Percentiles rank a stretch among this genome's conserved stretches.
These are phyloP conservation scores for Epinephelus fuscoguttatus DNA, from an alignment of 2,113 vertebrate species.

Conservation along the genomic window DNA sequence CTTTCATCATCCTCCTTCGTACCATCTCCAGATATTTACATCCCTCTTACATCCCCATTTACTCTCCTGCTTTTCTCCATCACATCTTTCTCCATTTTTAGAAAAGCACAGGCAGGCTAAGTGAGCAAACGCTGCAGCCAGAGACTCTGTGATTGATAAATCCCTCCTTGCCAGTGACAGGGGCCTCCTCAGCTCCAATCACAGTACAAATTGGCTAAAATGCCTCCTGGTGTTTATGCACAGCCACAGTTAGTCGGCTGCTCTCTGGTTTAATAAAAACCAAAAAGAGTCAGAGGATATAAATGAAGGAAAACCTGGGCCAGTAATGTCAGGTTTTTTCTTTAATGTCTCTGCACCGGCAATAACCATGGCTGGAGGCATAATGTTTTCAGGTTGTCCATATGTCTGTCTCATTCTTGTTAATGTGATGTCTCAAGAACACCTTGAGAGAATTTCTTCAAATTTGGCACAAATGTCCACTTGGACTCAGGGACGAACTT, in stretches of 20 bases:
- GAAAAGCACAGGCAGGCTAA: not conserved
- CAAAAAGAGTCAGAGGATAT: constrained; percentile 8
- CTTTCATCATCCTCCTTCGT: constrained; percentile 13
- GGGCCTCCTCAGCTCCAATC: constrained; percentile 64
- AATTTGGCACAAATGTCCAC: too few relatives aligned
- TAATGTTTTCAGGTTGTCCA: too few relatives aligned
- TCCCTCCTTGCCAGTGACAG: constrained; percentile 65
- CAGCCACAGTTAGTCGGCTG: constrained; percentile 20
- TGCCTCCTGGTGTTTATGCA: constrained; percentile 66
- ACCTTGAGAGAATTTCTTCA: too few relatives aligned
- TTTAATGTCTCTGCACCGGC: too few relatives aligned
- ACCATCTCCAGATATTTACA: constrained; percentile 25
- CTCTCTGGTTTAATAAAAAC: constrained; percentile 26
- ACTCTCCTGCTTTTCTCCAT: constrained; percentile 31
- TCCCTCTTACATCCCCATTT: constrained; percentile 38
- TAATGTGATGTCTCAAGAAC: too few relatives aligned
- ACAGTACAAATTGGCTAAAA: constrained; percentile 64
- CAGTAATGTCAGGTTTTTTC: not conserved
- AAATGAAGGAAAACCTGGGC: constrained; percentile 9
- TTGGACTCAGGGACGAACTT: too few relatives aligned
- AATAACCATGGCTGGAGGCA: too few relatives aligned
- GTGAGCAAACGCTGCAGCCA: constrained; percentile 53
- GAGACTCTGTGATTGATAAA: constrained; percentile 76
- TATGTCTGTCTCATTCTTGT: too few relatives aligned
- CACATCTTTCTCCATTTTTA: constrained; percentile 36